Base-by-base conservation (phyloP, 2,888 invertebrate genomes). In the Galeopsomyia nigrocyanea region DNA sequence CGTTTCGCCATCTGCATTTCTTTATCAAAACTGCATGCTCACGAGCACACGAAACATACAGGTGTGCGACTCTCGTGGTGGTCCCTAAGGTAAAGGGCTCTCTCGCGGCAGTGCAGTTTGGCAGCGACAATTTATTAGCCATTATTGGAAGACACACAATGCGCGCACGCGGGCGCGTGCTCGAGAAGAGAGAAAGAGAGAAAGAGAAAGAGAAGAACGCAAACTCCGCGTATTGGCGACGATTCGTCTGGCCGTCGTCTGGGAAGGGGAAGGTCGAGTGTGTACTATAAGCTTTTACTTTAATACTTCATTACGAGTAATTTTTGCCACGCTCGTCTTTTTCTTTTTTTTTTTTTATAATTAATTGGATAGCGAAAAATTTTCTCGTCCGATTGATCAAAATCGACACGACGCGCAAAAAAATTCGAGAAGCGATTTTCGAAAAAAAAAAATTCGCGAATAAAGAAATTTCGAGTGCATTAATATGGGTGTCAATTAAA, bases 121-220 rank as follows among this genome's bases (percentile, higher is more conserved):
- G 78, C 75, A 77, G 74, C 77, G 77, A 80, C 82, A 82, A 85
- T 85, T 84, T 84, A 85, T 85, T 85, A 84, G 81, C 81, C 82
- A 84, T 83, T 85, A 85, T 85, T 83, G 79, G 80, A 49, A 47
- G 64, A 73, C 65, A 66, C 70, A 73, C 83, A 82, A 84, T 83
- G 82, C 82, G 76, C 66, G 53, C 14, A 39, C 70, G 50, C 19
- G 66, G 49, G 81, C 84, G 84, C 84, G 82, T 83, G 82, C 77
- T 79, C 79, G 78, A 77, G 39, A 39, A 39, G 39, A 39, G 39
- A 3, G 39, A 31, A 31, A 31, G 31, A 31, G 31, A 31, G 31
- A 31, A 31, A 10, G 39, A 39, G 10, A 10, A 39, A 39, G 39
- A 39, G 13, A 39, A 39, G 39, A 39, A 39, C 39, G 39, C 39